Conservation (phyloP, 2,888 invertebrate genomes). For the Stegana nigrithorax region DNA sequence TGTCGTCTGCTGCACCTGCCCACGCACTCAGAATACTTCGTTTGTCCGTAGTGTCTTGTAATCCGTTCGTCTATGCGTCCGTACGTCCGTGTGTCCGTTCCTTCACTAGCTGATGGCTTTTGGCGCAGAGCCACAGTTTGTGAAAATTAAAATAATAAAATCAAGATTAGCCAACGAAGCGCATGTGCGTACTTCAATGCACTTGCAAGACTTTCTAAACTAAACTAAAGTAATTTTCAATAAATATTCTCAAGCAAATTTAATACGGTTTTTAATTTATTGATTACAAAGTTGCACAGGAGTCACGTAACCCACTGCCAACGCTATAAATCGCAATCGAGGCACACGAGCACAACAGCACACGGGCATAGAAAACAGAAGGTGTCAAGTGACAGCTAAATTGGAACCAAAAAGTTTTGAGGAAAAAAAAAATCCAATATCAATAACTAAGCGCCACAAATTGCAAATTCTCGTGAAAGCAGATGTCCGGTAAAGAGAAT, state of each 20-base stretch:
- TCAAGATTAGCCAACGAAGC: slow-evolving; percentile 46
- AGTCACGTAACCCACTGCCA: neutral
- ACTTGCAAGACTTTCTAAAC: neutral
- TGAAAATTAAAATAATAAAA: slow-evolving; percentile 58
- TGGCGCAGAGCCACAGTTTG: slow-evolving; percentile 45
- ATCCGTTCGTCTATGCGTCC: neutral
- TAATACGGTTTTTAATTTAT: slow-evolving; percentile 5
- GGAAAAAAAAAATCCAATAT: too few species aligned
- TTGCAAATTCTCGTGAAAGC: too few species aligned
- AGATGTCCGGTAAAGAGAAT: too few species aligned
- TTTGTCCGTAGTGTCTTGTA: neutral
- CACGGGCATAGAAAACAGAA: too few species aligned
- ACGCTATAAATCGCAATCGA: too few species aligned
- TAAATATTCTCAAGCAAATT: neutral
- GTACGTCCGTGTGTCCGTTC: too few species aligned
- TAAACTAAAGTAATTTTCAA: slow-evolving; percentile 4
- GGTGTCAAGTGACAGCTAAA: too few species aligned
- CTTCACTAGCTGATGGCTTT: too few species aligned
- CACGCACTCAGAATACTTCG: too few species aligned
- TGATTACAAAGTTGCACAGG: neutral
- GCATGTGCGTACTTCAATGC: slow-evolving; percentile 1
- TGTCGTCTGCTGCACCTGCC: too few species aligned
- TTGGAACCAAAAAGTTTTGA: too few species aligned
- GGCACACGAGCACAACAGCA: slow-evolving; percentile 30
- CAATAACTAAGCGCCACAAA: too few species aligned